These are phyloP conservation scores for Asobara japonica DNA, from an alignment of 1,140 invertebrate species.

Conservation along the genomic window DNA sequence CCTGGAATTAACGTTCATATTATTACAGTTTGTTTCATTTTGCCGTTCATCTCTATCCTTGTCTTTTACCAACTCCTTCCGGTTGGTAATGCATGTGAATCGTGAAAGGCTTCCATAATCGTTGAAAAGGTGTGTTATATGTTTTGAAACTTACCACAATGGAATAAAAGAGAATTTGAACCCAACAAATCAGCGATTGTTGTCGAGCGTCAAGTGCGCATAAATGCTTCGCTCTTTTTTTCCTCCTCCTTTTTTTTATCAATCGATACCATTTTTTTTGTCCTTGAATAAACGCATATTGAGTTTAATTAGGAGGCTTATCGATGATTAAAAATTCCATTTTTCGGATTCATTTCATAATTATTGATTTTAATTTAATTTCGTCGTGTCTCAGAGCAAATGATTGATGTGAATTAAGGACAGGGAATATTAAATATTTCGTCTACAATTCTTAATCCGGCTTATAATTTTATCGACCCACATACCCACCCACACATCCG, in stretches of 20 bases:
- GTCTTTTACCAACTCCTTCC: neutral
- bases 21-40: neutral
- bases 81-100: neutral
- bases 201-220: neutral
- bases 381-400: neutral
- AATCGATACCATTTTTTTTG: neutral
- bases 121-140: slow-evolving; percentile 20
- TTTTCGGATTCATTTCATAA: neutral
- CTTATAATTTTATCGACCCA: too few species aligned
- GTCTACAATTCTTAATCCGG: too few species aligned
- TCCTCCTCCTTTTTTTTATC: neutral
- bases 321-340: neutral
- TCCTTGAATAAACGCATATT: neutral
- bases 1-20: neutral
- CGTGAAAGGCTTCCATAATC: neutral
- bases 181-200: slow-evolving; percentile 13
- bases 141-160: slow-evolving; percentile 7
- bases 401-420: too few species aligned
- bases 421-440: too few species aligned
- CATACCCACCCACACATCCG: too few species aligned
- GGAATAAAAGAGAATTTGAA: neutral
- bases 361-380: neutral
- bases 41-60: neutral
- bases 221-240: neutral
- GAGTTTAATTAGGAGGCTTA: neutral